Percentiles rank a stretch among this genome's conserved stretches.
Conservation (phyloP, 2,113 vertebrate genomes). For the Delphinapterus leucas region DNA sequence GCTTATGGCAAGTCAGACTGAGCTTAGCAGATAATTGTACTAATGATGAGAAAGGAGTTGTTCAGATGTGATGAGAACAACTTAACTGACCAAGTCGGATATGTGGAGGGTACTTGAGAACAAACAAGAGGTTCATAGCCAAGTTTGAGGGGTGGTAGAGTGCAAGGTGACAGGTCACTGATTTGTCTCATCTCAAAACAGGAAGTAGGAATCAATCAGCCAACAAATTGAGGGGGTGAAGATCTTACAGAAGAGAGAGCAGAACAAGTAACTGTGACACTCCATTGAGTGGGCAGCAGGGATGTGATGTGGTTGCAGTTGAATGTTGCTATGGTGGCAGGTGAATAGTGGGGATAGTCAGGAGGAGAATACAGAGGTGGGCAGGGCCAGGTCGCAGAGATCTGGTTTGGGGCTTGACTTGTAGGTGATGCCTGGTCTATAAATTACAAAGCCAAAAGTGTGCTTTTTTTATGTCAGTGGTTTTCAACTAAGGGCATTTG, state of each 20-base stretch:
- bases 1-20: background rate
- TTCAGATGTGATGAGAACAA: background rate
- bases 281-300: background rate
- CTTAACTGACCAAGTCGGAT: background rate
- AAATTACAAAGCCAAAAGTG: background rate
- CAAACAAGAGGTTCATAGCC: background rate
- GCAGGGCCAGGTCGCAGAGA: background rate
- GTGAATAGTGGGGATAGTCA: background rate
- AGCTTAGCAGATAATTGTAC: background rate
- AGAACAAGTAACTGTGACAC: background rate
- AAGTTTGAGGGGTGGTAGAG: background rate
- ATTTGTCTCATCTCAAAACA: background rate
- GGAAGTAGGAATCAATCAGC: background rate
- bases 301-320: background rate
- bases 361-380: background rate
- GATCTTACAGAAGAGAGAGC: background rate
- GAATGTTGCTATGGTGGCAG: background rate
- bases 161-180: background rate
- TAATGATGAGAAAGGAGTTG: background rate
- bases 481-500: background rate
- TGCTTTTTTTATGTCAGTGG: background rate
- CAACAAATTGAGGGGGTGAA: background rate
- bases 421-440: background rate
- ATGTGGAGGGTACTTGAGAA: background rate
- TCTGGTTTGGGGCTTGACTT: background rate